A percentile compares a stretch with the other conserved stretches of the same genome.
Evolutionary conservation across 2,113 vertebrate species (phyloP).

Genomic region (Sturnira hondurensis): DNA sequence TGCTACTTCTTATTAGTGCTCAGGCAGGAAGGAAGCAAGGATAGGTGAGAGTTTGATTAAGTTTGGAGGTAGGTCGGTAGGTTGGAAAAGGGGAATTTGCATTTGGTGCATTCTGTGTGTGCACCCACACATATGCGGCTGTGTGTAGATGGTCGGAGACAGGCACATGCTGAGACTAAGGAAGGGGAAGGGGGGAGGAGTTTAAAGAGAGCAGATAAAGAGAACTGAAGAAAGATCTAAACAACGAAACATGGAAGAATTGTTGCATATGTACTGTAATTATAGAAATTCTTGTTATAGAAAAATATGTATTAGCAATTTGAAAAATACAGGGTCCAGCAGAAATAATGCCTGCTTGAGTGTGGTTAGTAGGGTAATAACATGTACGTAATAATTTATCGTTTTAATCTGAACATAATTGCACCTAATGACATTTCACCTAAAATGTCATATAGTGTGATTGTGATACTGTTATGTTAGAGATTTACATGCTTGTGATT

Average conservation of each 20-base stretch:
- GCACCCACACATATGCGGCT: neutral
- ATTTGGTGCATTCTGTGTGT: neutral
- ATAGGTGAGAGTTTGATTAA: neutral
- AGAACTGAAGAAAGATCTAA: constrained; percentile 19
- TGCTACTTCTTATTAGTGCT: neutral
- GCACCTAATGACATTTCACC: too few species aligned
- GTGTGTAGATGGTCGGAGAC: neutral
- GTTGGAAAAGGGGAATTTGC: neutral
- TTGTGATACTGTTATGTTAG: too few species aligned
- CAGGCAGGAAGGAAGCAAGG: neutral
- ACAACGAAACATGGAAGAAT: neutral
- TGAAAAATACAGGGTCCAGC: constrained; percentile 4
- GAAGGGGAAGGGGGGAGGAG: neutral
- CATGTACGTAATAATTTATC: too few species aligned
- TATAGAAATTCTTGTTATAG: neutral
- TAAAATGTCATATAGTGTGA: too few species aligned
- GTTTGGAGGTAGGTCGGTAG: neutral
- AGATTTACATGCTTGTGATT: too few species aligned
- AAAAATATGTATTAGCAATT: neutral
- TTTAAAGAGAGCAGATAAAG: neutral
- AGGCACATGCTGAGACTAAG: neutral
- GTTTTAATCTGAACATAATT: too few species aligned
- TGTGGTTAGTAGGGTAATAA: too few species aligned
- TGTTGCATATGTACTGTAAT: neutral
- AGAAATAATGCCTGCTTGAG: too few species aligned